Percentiles rank a stretch among this genome's conserved stretches.
Conservation (phyloP, 30 jellyfish, hydroid and myxozoan species). For the Pelagia noctiluca region DNA sequence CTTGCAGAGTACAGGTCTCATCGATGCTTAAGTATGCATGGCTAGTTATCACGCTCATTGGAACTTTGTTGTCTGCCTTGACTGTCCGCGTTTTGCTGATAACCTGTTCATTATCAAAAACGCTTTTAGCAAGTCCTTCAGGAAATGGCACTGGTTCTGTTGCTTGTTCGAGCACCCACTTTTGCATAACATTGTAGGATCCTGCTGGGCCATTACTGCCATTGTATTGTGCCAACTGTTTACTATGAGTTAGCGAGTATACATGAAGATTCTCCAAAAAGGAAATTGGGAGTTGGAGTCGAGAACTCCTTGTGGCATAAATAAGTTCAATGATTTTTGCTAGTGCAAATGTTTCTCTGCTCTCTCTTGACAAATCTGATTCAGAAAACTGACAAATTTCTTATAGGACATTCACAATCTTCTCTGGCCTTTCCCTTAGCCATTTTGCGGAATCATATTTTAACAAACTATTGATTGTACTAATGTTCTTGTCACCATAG, state of each 20-base stretch:
- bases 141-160: slow-evolving; percentile 7
- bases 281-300: slow-evolving; percentile 9
- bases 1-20: not conserved
- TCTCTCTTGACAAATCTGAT: not conserved
- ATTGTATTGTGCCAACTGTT: not conserved
- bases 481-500: not conserved
- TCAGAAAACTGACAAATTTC: not conserved
- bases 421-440: not conserved
- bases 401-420: not conserved
- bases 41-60: slow-evolving; percentile 48
- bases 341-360: not conserved
- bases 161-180: slow-evolving; percentile 32
- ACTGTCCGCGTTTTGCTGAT: slow-evolving; percentile 34
- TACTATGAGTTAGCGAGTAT: slow-evolving; percentile 11
- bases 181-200: slow-evolving; percentile 11
- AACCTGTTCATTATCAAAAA: slow-evolving; percentile 57
- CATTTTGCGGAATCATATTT: not conserved
- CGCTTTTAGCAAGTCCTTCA: slow-evolving; percentile 23
- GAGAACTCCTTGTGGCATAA: not conserved
- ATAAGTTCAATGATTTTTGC: slow-evolving; percentile 28
- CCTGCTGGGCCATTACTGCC: slow-evolving; percentile 25
- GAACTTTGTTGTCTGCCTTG: slow-evolving; percentile 42
- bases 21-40: slow-evolving; percentile 3
- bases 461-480: not conserved
- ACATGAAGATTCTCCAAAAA: slow-evolving; percentile 22